Percentiles rank a stretch among this genome's conserved stretches.
These are phyloP conservation scores for Prochilodus magdalenae DNA, from an alignment of 2,113 vertebrate genomes.

Conservation along the genomic window DNA sequence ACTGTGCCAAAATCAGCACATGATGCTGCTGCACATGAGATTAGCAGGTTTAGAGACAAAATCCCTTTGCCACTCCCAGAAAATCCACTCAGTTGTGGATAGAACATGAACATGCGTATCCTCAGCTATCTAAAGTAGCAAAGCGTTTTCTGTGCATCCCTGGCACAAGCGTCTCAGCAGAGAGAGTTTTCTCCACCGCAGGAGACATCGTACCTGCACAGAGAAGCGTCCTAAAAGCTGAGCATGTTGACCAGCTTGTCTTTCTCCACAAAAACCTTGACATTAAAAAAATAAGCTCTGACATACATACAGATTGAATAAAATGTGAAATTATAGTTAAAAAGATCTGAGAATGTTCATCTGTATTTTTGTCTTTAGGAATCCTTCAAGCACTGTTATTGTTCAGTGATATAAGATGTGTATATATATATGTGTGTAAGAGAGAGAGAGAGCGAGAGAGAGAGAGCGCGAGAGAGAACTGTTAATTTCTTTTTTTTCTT, in stretches of 20 bases:
- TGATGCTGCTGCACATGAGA: conserved; percentile 41
- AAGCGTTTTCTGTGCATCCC: conserved; percentile 34
- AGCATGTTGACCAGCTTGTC: conserved; percentile 34
- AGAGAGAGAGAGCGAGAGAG: no score
- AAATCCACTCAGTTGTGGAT: conserved; percentile 30
- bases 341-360: conserved; percentile 17
- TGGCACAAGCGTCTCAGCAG: conserved; percentile 34
- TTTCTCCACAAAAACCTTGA: conserved; percentile 38
- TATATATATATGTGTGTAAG: no score
- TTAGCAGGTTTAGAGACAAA: conserved; percentile 34
- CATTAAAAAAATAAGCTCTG: conserved; percentile 11
- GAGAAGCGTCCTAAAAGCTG: conserved; percentile 39
- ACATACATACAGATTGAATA: conserved; percentile 13
- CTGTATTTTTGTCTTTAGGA: conserved; percentile 14
- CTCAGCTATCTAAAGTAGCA: conserved; percentile 31
- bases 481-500: no score
- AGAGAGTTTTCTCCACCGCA: conserved; percentile 38
- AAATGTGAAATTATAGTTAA: conserved; percentile 6
- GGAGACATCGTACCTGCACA: conserved; percentile 36
- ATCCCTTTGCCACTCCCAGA: conserved; percentile 28
- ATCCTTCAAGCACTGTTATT: conserved; percentile 2
- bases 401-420: conserved; percentile 16
- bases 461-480: no score
- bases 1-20: conserved; percentile 28
- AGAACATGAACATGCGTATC: conserved; percentile 26